phyloP scores from a whole-genome alignment of 2,888 invertebrate species.

The Portevinia maculata region DNA sequence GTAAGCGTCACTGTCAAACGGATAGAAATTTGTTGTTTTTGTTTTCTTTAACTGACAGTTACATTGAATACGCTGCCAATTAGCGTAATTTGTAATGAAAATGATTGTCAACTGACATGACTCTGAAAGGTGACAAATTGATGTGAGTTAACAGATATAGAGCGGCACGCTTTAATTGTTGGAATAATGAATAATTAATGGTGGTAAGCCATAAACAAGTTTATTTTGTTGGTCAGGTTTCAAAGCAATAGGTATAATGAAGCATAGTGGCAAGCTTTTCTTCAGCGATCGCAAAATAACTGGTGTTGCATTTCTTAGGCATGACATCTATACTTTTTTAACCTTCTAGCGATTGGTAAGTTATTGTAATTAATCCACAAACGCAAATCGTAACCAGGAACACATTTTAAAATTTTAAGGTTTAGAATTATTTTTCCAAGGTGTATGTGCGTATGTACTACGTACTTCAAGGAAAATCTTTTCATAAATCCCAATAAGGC shows the following conservation, averaged over 20 bases:
- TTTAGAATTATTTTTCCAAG: too few relatives aligned
- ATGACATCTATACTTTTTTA: too few relatives aligned
- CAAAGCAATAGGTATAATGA: not conserved
- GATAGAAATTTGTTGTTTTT: not conserved
- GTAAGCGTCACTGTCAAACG: not conserved
- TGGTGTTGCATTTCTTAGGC: too few relatives aligned
- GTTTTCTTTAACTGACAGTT: conserved; percentile 2
- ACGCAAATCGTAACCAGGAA: too few relatives aligned
- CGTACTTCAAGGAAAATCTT: too few relatives aligned
- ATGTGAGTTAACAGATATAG: not conserved
- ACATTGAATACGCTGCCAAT: not conserved
- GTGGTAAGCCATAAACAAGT: not conserved
- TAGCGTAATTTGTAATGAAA: conserved; percentile 1
- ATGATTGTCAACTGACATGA: not conserved
- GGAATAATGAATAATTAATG: not conserved
- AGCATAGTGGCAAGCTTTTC: too few relatives aligned
- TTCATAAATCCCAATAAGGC: too few relatives aligned
- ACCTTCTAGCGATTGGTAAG: too few relatives aligned
- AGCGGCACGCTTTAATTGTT: not conserved
- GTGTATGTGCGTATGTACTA: too few relatives aligned
- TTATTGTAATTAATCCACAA: too few relatives aligned
- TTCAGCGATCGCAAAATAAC: too few relatives aligned
- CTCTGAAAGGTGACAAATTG: conserved; percentile 5
- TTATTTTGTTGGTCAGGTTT: not conserved
- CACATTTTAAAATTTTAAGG: too few relatives aligned